Percentiles rank a stretch among this genome's conserved stretches.
phyloP scores from a whole-genome alignment of 2,888 invertebrate genomes.

The Strigamia crassipes region DNA sequence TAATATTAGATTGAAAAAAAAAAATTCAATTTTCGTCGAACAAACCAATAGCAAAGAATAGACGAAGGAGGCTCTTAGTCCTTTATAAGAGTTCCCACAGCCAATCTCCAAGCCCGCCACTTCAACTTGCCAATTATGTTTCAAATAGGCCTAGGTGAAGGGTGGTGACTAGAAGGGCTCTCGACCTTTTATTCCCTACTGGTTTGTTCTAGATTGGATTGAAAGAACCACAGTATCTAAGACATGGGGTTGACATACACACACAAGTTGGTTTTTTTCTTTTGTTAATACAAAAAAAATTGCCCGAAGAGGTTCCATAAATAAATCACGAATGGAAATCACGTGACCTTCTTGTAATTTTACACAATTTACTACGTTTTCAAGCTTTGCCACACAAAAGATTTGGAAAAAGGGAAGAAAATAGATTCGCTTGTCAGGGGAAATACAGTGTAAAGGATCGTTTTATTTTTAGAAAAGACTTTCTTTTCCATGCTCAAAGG shows the following conservation, averaged over 20 bases:
- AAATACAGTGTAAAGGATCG: constrained; percentile 1
- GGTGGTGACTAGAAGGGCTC: constrained; percentile 24
- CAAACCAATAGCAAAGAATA: constrained; percentile 18
- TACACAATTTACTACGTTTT: not conserved
- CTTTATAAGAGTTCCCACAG: constrained; percentile 18
- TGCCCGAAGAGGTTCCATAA: not conserved
- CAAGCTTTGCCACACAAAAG: not conserved
- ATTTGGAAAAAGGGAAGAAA: not conserved
- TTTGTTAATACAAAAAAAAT: not conserved
- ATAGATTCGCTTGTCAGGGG: constrained; percentile 8
- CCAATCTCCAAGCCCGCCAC: constrained; percentile 13
- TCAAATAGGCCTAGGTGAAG: constrained; percentile 24
- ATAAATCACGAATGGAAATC: constrained; percentile 8
- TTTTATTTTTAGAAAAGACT: constrained; percentile 23
- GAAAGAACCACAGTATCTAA: not conserved
- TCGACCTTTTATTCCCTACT: constrained; percentile 36
- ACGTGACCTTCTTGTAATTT: not conserved
- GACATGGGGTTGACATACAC: not conserved
- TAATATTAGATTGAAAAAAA: not conserved
- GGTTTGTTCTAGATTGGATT: constrained; percentile 34
- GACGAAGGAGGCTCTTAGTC: not conserved
- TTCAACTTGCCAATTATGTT: constrained; percentile 31
- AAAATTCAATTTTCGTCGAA: not conserved
- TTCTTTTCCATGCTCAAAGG: not conserved
- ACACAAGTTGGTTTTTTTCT: not conserved